Evolutionary conservation across 1,140 invertebrate species (phyloP).

Genomic region (Eumaeus atala): DNA sequence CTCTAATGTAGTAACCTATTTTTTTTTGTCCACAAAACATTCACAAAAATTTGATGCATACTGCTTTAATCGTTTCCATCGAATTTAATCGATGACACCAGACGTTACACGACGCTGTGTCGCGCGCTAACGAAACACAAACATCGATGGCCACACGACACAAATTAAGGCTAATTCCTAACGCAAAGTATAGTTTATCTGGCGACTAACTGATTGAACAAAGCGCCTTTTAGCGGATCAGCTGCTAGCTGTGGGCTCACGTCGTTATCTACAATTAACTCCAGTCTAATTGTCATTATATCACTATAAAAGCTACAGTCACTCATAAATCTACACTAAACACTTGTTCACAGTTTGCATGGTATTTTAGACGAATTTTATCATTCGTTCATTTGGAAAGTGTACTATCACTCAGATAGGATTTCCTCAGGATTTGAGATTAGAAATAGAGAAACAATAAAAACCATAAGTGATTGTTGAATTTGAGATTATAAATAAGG

Average conservation of each 20-base stretch:
- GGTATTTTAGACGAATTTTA: too few relatives aligned
- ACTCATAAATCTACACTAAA: too few relatives aligned
- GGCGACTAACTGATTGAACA: slow-evolving; percentile 66
- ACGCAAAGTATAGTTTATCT: slow-evolving; percentile 64
- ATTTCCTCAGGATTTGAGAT: too few relatives aligned
- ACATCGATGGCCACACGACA: slow-evolving; percentile 61
- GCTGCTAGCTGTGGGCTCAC: slow-evolving; percentile 12
- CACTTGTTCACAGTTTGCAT: too few relatives aligned
- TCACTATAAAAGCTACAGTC: too few relatives aligned
- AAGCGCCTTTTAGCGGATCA: slow-evolving; percentile 52
- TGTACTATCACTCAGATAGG: too few relatives aligned
- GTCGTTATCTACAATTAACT: slow-evolving; percentile 4
- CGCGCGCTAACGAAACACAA: slow-evolving; percentile 65
- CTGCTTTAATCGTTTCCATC: background rate
- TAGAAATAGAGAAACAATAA: too few relatives aligned
- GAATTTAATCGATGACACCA: background rate
- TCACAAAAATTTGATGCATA: background rate
- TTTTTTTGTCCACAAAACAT: background rate
- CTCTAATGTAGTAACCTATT: too few relatives aligned
- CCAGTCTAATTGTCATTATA: background rate
- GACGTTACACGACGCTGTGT: slow-evolving; percentile 30
- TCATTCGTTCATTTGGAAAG: too few relatives aligned
- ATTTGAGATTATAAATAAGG: too few relatives aligned
- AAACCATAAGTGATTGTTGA: too few relatives aligned
- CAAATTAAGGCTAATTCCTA: slow-evolving; percentile 70